Base-by-base conservation (phyloP, 64 coral and sea anemone species). In the Platygyra sinensis region DNA sequence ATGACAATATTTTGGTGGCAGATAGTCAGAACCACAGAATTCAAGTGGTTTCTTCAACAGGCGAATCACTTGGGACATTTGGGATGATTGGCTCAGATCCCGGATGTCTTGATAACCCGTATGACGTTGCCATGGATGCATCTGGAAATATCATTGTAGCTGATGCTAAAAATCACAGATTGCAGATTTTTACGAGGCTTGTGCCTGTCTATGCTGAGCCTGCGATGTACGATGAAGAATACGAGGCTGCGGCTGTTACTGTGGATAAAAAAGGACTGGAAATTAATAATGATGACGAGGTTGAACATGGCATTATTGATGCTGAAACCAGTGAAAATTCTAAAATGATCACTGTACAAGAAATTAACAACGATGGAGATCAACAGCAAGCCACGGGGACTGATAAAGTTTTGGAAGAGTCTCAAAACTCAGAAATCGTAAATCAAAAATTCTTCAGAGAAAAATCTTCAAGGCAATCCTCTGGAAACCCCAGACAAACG, bases 1-100 rank as follows among this genome's bases (percentile, higher is more conserved):
- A 98, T 27, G 81, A 98, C 25, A 98, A 98, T 71, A 87, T 95
- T 59, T 77, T 98, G 28, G 93, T 98, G 3, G 93, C 93, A 20
- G 96, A 98, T 63, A 95, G 93, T 36, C 92, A 90, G 49, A 98
- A 95, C 30, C 96, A 98, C 72, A 89, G 93, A 80, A 95, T 95
- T 79, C 96, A 98, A 62, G 90, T 90, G 30, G 59, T 98, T 64
- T 87, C 90, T 82, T 49, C 93, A 0, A 85, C 72, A 27, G 96
- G 93, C 5, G 93, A 93, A 79, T 79, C 60, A 20, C 60, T 95
- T 27, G 93, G 90, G 24, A 79, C 77, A 22, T 95, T 98, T 78
- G 96, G 96, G 15, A 93, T 50, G 24, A 86, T 95, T 67, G 96
- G 96, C 1, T 75, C 72, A 33, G 83, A 93, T 27, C 54, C 88